Conservation (phyloP, 1,140 invertebrate genomes). For the Drosophila seguyi region DNA sequence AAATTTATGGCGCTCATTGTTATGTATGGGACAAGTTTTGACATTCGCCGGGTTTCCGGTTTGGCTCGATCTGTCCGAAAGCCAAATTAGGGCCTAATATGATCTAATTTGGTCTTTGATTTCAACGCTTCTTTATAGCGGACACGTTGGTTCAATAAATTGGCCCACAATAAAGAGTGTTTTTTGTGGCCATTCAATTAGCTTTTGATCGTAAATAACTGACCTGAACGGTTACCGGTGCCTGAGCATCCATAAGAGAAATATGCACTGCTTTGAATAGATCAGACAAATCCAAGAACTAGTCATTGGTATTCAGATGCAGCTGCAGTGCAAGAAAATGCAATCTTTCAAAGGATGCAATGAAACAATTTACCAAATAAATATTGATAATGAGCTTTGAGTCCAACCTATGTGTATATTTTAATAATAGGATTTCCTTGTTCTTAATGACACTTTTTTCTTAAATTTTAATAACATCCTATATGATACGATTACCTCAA, state of each 20-base stretch:
- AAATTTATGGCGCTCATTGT: conserved; percentile 43
- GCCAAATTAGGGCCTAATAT: conserved; percentile 43
- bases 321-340: background rate
- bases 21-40: conserved; percentile 49
- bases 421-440: background rate
- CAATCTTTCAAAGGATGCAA: background rate
- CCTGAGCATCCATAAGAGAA: background rate
- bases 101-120: conserved; percentile 47
- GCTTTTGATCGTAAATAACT: conserved; percentile 8
- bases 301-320: background rate
- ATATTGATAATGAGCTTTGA: background rate
- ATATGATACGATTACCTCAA: background rate
- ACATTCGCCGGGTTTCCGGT: conserved; percentile 45
- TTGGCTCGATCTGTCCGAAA: conserved; percentile 20
- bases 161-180: conserved; percentile 16
- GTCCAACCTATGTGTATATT: background rate
- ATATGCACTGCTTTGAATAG: background rate
- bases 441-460: background rate
- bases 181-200: conserved; percentile 16
- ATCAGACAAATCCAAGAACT: conserved; percentile 12
- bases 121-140: conserved; percentile 40
- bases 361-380: background rate
- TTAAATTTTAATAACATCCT: background rate
- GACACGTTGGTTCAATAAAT: conserved; percentile 39
- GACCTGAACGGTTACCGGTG: background rate